A percentile compares a stretch with the other conserved stretches of the same genome.
These are phyloP conservation scores for Calosoma granatense DNA, from an alignment of 1,140 invertebrate genomes.

Conservation along the genomic window DNA sequence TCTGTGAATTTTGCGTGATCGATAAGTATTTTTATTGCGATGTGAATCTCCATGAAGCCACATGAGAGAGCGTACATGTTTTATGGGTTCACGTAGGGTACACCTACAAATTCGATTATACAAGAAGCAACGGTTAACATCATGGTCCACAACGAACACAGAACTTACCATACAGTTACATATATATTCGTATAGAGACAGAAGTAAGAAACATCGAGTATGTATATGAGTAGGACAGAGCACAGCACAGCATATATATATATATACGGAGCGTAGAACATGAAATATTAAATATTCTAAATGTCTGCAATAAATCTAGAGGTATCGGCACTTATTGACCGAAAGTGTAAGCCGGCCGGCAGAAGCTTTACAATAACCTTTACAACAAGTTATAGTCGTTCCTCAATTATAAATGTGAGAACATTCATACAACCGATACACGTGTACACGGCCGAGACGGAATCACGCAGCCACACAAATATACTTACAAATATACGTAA, in stretches of 20 bases:
- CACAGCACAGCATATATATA: background rate
- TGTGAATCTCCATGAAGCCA: too few species aligned
- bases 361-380: slow-evolving; percentile 28
- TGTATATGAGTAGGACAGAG: background rate
- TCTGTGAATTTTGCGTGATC: too few species aligned
- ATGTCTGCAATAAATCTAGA: slow-evolving; percentile 1
- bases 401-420: slow-evolving; percentile 28
- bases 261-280: background rate
- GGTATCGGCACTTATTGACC: slow-evolving; percentile 7
- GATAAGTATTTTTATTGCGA: too few species aligned
- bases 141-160: background rate
- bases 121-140: too few species aligned
- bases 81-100: too few species aligned
- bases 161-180: background rate
- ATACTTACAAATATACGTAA: too few species aligned
- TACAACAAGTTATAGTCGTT: slow-evolving; percentile 25
- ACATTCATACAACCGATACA: slow-evolving; percentile 15
- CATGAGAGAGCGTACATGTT: too few species aligned
- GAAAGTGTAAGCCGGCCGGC: slow-evolving; percentile 19
- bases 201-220: background rate
- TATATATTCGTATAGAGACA: background rate
- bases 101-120: background rate
- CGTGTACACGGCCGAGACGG: too few species aligned
- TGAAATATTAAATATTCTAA: slow-evolving; percentile 8
- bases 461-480: slow-evolving; percentile 14